Evolutionary conservation across 1,140 invertebrate species (phyloP), one percentile per base, ranked within the genome.

Genomic region (Daktulosphaira vitifoliae): DNA sequence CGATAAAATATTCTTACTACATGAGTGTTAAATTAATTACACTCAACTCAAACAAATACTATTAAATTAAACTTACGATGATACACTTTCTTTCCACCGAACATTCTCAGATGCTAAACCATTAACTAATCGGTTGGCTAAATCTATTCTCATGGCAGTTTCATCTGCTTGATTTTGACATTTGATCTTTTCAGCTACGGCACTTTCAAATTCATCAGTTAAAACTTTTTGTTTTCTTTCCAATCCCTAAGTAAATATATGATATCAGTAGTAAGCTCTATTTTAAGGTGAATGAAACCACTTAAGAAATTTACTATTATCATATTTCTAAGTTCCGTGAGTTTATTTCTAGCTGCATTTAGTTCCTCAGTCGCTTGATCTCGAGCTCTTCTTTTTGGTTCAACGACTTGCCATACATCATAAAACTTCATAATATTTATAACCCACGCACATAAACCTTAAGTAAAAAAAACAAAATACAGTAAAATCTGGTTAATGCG

Each of bases 71-170:
- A 66, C 69, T 74, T 70, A 78, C 80, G 79, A 73, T 33, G 78
- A 76, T 1, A 90, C 86, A 13, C 85, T 83, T 46, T 88, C 81
- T 26, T 82, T 82, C 90, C 90, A 89, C 68, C 87, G 79, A 48
- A 92, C 80, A 76, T 95, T 96, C 74, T 97, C 93, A 0, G 92
- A 94, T 1, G 89, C 90, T 49, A 98, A 77, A 33, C 94, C 93
- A 71, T 89, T 90, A 0, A 98, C 90, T 3, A 98, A 77, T 73
- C 94, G 79, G 73, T 96, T 94, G 5, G 94, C 93, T 33, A 96
- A 77, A 74, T 92, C 87, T 56, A 96, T 96, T 11, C 88, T 93
- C 62, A 81, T 77, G 1, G 84, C 82, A 1, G 90, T 92, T 29
- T 83, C 82, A 70, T 92, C 88, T 1, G 89, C 89, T 78, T 92